These are phyloP conservation scores for Cuculus canorus DNA, from an alignment of 2,797 vertebrate genomes.

Conservation along the genomic window DNA sequence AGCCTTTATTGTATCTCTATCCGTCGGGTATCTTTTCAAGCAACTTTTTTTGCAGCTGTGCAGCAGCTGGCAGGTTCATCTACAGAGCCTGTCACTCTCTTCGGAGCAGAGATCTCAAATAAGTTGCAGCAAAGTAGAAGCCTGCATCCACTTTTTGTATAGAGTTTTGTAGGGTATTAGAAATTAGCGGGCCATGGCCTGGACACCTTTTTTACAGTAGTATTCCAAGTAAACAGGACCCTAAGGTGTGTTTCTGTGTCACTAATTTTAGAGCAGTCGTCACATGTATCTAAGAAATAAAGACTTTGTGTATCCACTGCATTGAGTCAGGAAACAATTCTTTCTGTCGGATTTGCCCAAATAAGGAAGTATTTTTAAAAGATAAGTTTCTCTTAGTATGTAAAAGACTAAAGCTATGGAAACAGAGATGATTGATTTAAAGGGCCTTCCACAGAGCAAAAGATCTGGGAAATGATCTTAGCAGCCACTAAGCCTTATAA, in stretches of 20 bases:
- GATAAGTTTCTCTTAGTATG: not conserved
- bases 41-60: not conserved
- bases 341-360: slow-evolving; percentile 20
- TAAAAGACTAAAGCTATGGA: not conserved
- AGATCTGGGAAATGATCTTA: not conserved
- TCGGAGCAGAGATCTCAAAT: not conserved
- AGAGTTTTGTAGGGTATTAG: not conserved
- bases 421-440: not conserved
- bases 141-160: not conserved
- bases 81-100: not conserved
- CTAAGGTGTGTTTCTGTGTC: not conserved
- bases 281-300: not conserved
- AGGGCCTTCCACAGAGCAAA: not conserved
- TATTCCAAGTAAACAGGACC: not conserved
- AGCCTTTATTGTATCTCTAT: not conserved
- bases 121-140: not conserved
- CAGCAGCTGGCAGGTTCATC: not conserved
- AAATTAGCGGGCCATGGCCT: not conserved
- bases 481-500: not conserved
- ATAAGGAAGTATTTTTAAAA: slow-evolving; percentile 11
- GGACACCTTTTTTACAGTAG: not conserved
- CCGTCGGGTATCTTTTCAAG: not conserved
- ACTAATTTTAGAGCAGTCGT: not conserved
- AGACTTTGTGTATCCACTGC: not conserved
- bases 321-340: not conserved